Percentiles rank a stretch among this genome's conserved stretches.
Conservation (phyloP, 1,140 invertebrate species). For the Helicorthomorpha holstii region DNA sequence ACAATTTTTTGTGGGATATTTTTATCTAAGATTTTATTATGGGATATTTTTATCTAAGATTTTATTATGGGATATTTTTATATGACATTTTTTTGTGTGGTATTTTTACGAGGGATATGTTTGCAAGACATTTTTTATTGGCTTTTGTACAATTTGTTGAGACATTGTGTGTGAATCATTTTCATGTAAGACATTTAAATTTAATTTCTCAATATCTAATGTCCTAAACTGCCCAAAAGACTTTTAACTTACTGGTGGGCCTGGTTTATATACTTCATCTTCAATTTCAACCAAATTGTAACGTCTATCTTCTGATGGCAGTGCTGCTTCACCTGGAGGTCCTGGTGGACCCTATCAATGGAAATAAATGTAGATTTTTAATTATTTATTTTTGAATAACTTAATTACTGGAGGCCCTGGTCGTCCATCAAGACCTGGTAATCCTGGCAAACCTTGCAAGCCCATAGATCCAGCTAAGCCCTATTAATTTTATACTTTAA, state of each 20-base stretch:
- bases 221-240: too few species aligned
- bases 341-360: slow-evolving; percentile 14
- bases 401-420: slow-evolving; percentile 12
- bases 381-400: slow-evolving; percentile 5
- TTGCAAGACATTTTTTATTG: too few species aligned
- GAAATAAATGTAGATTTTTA: slow-evolving; percentile 8
- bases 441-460: slow-evolving; percentile 9
- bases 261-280: slow-evolving; percentile 8
- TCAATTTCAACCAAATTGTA: not conserved
- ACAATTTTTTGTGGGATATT: too few species aligned
- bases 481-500: not conserved
- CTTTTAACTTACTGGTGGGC: slow-evolving; percentile 17
- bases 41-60: too few species aligned
- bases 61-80: too few species aligned
- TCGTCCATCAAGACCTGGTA: slow-evolving; percentile 11
- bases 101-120: too few species aligned
- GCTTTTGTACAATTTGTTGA: too few species aligned
- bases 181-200: too few species aligned
- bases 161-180: too few species aligned
- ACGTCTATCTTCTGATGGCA: not conserved
- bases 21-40: too few species aligned
- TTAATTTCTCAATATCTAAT: too few species aligned
- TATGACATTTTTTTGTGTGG: too few species aligned
- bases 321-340: slow-evolving; percentile 14
- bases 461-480: slow-evolving; percentile 8